Conservation (phyloP, 1,140 invertebrate species). For the Drosophila tsacasi region DNA sequence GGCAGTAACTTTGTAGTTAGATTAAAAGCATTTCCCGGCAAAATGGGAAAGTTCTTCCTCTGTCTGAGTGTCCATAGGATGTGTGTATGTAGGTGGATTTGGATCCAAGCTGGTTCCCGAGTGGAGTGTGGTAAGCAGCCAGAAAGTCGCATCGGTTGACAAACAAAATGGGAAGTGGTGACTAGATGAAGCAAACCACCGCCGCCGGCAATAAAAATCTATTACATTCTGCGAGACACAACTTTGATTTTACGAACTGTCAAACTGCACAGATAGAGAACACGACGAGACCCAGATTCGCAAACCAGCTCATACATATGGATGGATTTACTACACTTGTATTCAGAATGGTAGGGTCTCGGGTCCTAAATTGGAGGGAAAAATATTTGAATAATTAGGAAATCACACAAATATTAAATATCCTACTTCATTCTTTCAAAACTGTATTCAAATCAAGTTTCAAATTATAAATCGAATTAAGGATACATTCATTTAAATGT, state of each 20-base stretch:
- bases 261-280: constrained; percentile 56
- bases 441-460: too few relatives aligned
- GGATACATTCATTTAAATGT: too few relatives aligned
- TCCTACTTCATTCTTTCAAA: neutral
- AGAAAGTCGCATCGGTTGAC: constrained; percentile 56
- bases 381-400: neutral
- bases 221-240: constrained; percentile 70
- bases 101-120: constrained; percentile 16
- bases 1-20: constrained; percentile 69
- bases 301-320: constrained; percentile 29
- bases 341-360: neutral
- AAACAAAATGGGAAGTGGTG: constrained; percentile 56
- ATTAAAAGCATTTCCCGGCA: constrained; percentile 71
- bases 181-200: constrained; percentile 53
- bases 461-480: too few relatives aligned
- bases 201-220: constrained; percentile 69
- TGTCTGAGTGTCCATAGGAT: neutral
- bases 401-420: neutral
- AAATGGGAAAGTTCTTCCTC: constrained; percentile 55
- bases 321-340: neutral
- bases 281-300: constrained; percentile 12
- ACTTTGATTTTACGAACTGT: constrained; percentile 78
- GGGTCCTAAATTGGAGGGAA: neutral
- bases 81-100: constrained; percentile 14
- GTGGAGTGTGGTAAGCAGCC: constrained; percentile 40